Conservation (phyloP, 2,888 invertebrate genomes). For the Drosophila infuscata region DNA sequence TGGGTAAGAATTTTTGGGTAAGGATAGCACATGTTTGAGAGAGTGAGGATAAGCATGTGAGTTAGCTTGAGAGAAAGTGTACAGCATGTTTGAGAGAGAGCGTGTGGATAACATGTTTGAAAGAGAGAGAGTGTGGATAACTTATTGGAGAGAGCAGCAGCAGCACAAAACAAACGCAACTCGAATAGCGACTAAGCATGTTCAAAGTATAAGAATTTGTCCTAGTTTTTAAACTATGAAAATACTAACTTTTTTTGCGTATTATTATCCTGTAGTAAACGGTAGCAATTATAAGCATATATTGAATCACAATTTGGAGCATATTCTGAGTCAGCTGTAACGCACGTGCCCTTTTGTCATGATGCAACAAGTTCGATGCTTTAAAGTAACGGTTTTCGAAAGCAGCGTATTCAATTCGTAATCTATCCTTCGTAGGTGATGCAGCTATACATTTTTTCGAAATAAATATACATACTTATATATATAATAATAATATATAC, state of each 20-base stretch:
- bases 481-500: neutral
- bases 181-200: slow-evolving; percentile 1
- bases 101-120: slow-evolving; percentile 16
- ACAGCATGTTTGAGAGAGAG: slow-evolving; percentile 25
- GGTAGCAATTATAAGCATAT: neutral
- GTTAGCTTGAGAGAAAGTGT: slow-evolving; percentile 30
- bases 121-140: slow-evolving; percentile 12
- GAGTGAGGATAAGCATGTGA: neutral
- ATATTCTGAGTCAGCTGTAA: slow-evolving; percentile 2
- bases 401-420: neutral
- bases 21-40: slow-evolving; percentile 14
- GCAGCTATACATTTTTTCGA: neutral
- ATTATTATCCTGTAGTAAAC: neutral
- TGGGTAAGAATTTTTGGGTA: slow-evolving; percentile 12
- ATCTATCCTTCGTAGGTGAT: neutral
- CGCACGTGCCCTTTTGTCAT: slow-evolving; percentile 21
- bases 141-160: slow-evolving; percentile 8
- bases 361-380: slow-evolving; percentile 34
- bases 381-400: neutral
- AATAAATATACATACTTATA: too few species aligned
- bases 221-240: neutral
- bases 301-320: neutral
- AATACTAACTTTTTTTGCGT: neutral
- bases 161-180: slow-evolving; percentile 5
- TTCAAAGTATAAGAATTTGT: slow-evolving; percentile 1